phyloP scores from a whole-genome alignment of 2,113 vertebrate species.

The Suricata suricatta region DNA sequence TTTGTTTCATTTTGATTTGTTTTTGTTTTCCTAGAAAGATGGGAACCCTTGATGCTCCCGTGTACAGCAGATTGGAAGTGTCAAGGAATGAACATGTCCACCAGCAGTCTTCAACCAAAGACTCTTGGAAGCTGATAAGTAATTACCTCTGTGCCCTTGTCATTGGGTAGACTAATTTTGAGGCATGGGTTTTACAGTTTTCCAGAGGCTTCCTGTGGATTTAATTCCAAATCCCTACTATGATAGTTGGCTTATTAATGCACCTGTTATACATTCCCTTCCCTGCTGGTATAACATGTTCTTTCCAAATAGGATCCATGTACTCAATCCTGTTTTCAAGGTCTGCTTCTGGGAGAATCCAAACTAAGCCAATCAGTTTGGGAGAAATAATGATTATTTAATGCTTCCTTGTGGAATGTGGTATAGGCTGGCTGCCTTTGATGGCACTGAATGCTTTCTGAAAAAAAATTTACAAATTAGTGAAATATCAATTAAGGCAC shows the following conservation, averaged over 20 bases:
- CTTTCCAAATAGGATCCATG: background rate
- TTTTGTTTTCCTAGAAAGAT: background rate
- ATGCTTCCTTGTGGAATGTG: background rate
- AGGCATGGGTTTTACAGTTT: background rate
- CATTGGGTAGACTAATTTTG: background rate
- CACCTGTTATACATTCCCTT: background rate
- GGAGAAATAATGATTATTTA: background rate
- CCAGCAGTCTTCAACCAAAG: background rate
- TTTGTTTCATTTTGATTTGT: too few relatives aligned
- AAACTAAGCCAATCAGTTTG: slow-evolving; percentile 18
- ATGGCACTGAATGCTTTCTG: background rate
- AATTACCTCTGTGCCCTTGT: background rate
- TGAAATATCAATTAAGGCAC: background rate
- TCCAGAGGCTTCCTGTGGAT: background rate
- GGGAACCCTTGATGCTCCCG: background rate
- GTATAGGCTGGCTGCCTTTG: background rate
- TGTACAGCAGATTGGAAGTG: background rate
- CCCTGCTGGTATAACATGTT: background rate
- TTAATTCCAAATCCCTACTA: background rate
- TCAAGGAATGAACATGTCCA: background rate
- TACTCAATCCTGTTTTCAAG: background rate
- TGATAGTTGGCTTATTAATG: background rate
- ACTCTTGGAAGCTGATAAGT: background rate
- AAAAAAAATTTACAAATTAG: background rate
- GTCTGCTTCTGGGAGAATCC: background rate